Conservation (phyloP, 2,888 invertebrate species). For the Spilosoma lubricipeda region DNA sequence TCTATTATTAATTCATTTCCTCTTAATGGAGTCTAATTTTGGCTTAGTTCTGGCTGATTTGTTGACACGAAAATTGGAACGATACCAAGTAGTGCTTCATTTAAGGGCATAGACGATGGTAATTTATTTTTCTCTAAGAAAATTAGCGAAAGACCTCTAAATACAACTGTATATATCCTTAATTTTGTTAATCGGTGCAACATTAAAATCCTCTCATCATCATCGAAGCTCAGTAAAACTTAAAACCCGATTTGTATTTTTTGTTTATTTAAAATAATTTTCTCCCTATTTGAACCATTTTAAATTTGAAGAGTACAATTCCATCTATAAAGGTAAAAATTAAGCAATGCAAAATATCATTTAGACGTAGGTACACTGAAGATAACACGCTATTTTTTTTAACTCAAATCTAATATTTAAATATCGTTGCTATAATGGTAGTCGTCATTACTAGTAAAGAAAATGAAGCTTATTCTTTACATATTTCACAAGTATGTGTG, state of each 20-base stretch:
- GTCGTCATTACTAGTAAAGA: background rate
- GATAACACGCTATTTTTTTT: background rate
- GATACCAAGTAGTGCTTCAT: background rate
- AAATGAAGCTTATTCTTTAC: background rate
- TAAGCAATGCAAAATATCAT: too few species aligned
- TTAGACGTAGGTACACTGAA: too few species aligned
- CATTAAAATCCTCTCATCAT: background rate
- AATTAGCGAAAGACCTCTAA: background rate
- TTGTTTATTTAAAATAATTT: too few species aligned
- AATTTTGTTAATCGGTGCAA: background rate
- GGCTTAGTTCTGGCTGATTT: background rate
- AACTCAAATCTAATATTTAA: background rate
- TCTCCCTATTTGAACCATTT: too few species aligned
- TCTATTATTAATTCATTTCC: conserved; percentile 7
- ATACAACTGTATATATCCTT: background rate
- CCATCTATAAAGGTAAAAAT: too few species aligned
- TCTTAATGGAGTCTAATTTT: conserved; percentile 15
- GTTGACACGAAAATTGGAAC: background rate
- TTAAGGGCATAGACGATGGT: background rate
- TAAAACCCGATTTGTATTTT: too few species aligned
- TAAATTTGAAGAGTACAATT: too few species aligned
- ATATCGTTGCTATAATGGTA: background rate
- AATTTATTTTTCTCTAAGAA: background rate
- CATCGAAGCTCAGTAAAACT: too few species aligned
- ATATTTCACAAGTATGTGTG: background rate